Base-by-base conservation (phyloP, 2,797 vertebrate genomes). In the Rachycentron canadum region DNA sequence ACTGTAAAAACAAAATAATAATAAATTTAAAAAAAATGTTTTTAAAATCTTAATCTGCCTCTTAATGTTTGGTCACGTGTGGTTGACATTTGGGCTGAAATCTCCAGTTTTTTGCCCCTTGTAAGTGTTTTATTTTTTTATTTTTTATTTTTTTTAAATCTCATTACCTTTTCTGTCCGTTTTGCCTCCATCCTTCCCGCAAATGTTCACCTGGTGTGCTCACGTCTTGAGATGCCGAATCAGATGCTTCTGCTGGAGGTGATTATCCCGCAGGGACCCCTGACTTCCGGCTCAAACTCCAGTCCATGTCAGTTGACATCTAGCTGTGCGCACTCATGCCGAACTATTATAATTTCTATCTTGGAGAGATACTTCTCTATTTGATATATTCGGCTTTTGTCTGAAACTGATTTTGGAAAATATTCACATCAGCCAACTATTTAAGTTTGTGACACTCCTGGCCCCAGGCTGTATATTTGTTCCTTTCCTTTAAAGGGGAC, bases 281-380 rank as follows among this genome's bases (percentile, higher is more conserved):
- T 52, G 13, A 62, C 73, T 84, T 81, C 60, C 66, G 47, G 63
- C 43, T 81, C 43, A 49, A 21, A 13, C 77, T 59, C 23, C 3
- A 23, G 41, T 47, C 49, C 53, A 28, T 36, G 17, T 58, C 61
- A 9, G 28, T 36, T 41, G 41, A 78, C 73, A 21, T 72, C 50
- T 64, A 19, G 30, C 65, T 73, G 47, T 50, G 53, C 19, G 34
- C 65, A 36, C 36, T 76, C 38, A 49, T 41, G 71, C 17, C 43
- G 36, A 61, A 69, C 55, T 58, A 30, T 47, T 61, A 68, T 16
- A 41, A 71, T 60, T 40, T 59, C 5, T 17, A 43, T 62, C 28
- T 25, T 55, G 38, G 55, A 61, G 13, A 74, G 8, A 65, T 0
- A 73, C 50, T 59, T 78, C 21, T 25, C 7, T 50, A 57, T 2